Percentiles rank a stretch among this genome's conserved stretches.
phyloP scores from a whole-genome alignment of 1,140 invertebrate species.

The Adoxophyes honmai region DNA sequence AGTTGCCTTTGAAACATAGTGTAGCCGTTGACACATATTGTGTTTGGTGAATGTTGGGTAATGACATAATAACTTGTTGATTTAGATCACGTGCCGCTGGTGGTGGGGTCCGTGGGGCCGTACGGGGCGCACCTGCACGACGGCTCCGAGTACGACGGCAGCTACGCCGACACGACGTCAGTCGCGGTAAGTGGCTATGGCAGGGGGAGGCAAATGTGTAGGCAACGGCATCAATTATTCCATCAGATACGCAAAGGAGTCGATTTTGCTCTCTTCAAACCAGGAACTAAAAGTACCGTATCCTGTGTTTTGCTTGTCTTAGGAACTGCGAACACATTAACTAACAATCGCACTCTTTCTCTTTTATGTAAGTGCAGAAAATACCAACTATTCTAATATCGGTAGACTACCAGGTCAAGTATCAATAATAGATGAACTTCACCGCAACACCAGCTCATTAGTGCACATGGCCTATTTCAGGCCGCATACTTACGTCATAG shows the following conservation, averaged over 20 bases:
- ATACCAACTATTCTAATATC: background rate
- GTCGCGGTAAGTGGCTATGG: constrained; percentile 77
- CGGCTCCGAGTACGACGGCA: constrained; percentile 93
- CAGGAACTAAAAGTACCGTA: too few relatives aligned
- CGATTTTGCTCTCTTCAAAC: too few relatives aligned
- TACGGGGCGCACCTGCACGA: constrained; percentile 93
- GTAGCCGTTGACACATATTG: constrained; percentile 12
- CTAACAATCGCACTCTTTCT: too few relatives aligned
- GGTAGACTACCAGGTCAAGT: constrained; percentile 1
- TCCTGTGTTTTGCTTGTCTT: too few relatives aligned
- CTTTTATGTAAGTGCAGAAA: constrained; percentile 33
- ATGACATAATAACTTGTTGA: constrained; percentile 21
- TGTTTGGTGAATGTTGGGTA: background rate
- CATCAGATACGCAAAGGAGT: too few relatives aligned
- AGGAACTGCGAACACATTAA: too few relatives aligned
- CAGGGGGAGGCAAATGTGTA: too few relatives aligned
- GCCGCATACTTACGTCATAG: constrained; percentile 19
- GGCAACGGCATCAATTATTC: too few relatives aligned
- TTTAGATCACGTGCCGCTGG: constrained; percentile 73
- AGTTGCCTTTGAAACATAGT: constrained; percentile 8
- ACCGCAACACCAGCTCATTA: constrained; percentile 14
- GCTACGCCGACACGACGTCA: constrained; percentile 84
- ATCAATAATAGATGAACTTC: constrained; percentile 18
- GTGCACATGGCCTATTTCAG: constrained; percentile 31
- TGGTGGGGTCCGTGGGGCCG: constrained; percentile 92